Percentiles rank a stretch among this genome's conserved stretches.
These are phyloP conservation scores for Magallana nippona DNA, from an alignment of 2,888 invertebrate species.

Conservation along the genomic window DNA sequence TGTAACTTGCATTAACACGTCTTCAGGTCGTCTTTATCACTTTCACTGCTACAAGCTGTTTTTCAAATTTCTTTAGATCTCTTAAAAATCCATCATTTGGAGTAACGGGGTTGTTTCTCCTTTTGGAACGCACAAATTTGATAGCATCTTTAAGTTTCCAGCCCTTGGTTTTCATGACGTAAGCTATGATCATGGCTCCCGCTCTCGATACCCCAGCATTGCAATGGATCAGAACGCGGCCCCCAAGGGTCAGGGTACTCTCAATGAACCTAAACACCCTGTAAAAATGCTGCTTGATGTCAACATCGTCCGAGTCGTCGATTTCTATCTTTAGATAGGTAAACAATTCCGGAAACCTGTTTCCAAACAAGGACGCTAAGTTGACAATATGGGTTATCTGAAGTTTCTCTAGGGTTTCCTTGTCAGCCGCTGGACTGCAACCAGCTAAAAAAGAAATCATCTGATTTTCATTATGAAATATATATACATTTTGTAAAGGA, in stretches of 20 bases:
- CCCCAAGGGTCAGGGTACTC: conserved; percentile 75
- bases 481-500: neutral
- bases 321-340: conserved; percentile 85
- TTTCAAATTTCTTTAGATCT: conserved; percentile 83
- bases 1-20: too few species aligned
- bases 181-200: conserved; percentile 88
- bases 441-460: conserved; percentile 22
- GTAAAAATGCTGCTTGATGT: conserved; percentile 72
- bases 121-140: conserved; percentile 84
- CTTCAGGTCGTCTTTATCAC: neutral
- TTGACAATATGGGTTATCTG: conserved; percentile 88
- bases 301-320: conserved; percentile 77
- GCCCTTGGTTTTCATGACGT: conserved; percentile 84
- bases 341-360: conserved; percentile 78
- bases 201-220: conserved; percentile 95
- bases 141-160: conserved; percentile 86
- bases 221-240: conserved; percentile 90
- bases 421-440: conserved; percentile 81
- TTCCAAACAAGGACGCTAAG: conserved; percentile 82
- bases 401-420: conserved; percentile 83
- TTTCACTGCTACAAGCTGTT: conserved; percentile 45
- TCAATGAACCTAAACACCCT: conserved; percentile 85
- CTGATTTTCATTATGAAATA: neutral
- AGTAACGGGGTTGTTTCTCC: conserved; percentile 85
- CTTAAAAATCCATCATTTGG: conserved; percentile 91